A percentile compares a stretch with the other conserved stretches of the same genome.
These are phyloP conservation scores for Drosophila helvetica DNA, from an alignment of 2,888 invertebrate species.

Conservation along the genomic window DNA sequence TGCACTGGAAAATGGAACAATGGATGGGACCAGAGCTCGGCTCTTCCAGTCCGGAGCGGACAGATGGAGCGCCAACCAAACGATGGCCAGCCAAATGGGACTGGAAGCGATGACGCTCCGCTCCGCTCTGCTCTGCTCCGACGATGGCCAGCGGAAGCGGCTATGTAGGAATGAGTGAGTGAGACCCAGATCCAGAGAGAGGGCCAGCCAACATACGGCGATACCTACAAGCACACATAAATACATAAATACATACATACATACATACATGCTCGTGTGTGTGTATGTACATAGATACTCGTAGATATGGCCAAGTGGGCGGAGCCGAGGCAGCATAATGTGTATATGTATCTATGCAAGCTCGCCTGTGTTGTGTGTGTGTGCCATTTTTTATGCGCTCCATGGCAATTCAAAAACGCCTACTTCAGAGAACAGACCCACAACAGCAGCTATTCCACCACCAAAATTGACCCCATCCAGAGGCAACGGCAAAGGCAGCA, in stretches of 20 bases:
- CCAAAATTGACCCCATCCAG: slow-evolving; percentile 23
- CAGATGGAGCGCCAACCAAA: slow-evolving; percentile 54
- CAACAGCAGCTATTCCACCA: slow-evolving; percentile 46
- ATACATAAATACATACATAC: background rate
- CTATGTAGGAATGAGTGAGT: slow-evolving; percentile 71
- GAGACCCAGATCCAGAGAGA: slow-evolving; percentile 45
- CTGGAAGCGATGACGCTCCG: slow-evolving; percentile 52
- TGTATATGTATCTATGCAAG: slow-evolving; percentile 58
- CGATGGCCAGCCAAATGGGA: slow-evolving; percentile 56
- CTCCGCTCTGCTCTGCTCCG: background rate
- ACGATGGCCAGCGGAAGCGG: slow-evolving; percentile 15
- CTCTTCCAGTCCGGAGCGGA: slow-evolving; percentile 46
- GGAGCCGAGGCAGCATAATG: slow-evolving; percentile 80
- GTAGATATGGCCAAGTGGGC: slow-evolving; percentile 79
- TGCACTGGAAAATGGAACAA: slow-evolving; percentile 79
- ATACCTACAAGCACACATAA: too few species aligned
- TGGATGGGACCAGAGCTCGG: slow-evolving; percentile 54
- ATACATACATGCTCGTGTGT: background rate
- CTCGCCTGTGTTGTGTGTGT: slow-evolving; percentile 9
- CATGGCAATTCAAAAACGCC: slow-evolving; percentile 81
- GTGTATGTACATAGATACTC: background rate
- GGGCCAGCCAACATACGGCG: slow-evolving; percentile 37
- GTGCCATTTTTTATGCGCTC: slow-evolving; percentile 73
- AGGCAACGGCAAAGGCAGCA: background rate
- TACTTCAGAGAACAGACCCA: slow-evolving; percentile 72